Percentiles rank a stretch among this genome's conserved stretches.
phyloP scores from a whole-genome alignment of 2,113 vertebrate genomes.

The Boulengeromyrus knoepffleri region DNA sequence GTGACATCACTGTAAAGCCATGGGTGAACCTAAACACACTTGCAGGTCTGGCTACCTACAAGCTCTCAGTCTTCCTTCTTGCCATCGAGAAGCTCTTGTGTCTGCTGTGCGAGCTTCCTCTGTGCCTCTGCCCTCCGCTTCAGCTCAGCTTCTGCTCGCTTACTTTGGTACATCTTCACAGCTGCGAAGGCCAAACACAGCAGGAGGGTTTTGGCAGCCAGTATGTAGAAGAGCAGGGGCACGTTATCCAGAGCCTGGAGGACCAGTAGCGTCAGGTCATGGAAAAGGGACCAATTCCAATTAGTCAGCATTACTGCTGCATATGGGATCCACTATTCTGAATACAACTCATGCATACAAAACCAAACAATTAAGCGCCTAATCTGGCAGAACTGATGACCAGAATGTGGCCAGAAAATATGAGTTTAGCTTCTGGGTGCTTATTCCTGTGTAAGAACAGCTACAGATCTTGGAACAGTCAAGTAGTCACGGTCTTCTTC shows the following conservation, averaged over 20 bases:
- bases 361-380: not conserved
- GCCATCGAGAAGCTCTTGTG: slow-evolving; percentile 57
- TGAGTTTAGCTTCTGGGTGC: not conserved
- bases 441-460: not conserved
- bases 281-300: not conserved
- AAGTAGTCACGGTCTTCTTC: not conserved
- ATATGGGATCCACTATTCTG: not conserved
- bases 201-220: slow-evolving; percentile 85
- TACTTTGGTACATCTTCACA: slow-evolving; percentile 82
- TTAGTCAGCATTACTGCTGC: not conserved
- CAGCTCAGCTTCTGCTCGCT: slow-evolving; percentile 61
- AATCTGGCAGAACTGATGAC: not conserved
- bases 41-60: slow-evolving; percentile 25
- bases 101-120: slow-evolving; percentile 54
- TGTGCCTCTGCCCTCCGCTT: slow-evolving; percentile 54
- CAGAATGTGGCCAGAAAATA: not conserved
- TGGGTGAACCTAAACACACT: not conserved
- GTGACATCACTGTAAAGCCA: not conserved
- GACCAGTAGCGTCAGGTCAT: not conserved
- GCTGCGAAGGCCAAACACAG: slow-evolving; percentile 84
- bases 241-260: slow-evolving; percentile 78
- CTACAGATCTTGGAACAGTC: not conserved
- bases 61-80: slow-evolving; percentile 68
- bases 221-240: slow-evolving; percentile 84
- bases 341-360: not conserved